Base-by-base conservation (phyloP, 2,888 invertebrate species). In the Beris chalybata region DNA sequence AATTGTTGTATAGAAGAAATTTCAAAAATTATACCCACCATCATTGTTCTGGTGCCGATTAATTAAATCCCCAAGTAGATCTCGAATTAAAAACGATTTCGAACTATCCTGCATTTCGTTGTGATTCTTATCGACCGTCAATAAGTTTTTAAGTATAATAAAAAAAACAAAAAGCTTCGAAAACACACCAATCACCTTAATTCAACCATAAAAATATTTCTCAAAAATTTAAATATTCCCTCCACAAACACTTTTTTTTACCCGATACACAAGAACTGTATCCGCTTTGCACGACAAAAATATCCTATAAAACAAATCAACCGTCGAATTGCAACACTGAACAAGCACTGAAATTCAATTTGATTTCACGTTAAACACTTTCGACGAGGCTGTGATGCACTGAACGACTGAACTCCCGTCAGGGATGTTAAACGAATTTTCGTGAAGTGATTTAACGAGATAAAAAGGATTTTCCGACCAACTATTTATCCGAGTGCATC, bases 61-160 rank as follows among this genome's bases (percentile, higher is more conserved):
- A 67, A 81, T 80, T 68, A 81, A 75, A 72, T 93, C 93, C 12
- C 93, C 90, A 63, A 93, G 84, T 54, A 93, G 85, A 79, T 93
- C 93, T 76, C 89, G 88, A 72, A 93, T 93, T 69, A 93, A 81
- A 79, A 93, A 93, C 9, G 93, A 93, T 77, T 92, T 92, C 74
- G 86, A 83, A 72, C 84, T 87, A 81, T 84, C 87, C 82, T 84
- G 88, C 80, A 81, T 80, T 70, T 64, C 71, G 5, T 32, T 55
- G 22, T 22, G 22, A 22, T 22, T 22, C 7, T 2, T 7, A n/a
- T 7, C 15, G 50, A 22, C 22, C 22, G 22, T 22, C n/a, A 12
- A 9, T n/a, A 9, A 12, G 9, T 44, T 44, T 44, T 44, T 44
- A 44, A 44, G n/a, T 44, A 44, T 12, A 44, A 44, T 44, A 12